Evolutionary conservation across 2,888 invertebrate species (phyloP).

Genomic region (Drosophila paucipuncta): DNA sequence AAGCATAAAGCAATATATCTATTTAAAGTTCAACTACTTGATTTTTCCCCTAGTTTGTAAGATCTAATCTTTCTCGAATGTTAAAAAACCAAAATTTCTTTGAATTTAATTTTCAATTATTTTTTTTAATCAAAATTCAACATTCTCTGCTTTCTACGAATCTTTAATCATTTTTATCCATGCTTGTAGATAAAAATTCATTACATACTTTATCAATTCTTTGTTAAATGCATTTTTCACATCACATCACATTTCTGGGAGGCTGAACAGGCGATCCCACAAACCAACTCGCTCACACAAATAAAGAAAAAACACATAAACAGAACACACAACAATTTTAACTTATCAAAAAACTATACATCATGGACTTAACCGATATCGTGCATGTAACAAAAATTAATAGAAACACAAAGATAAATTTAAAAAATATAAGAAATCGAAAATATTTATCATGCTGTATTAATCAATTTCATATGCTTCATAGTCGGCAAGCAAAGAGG

Average conservation of each 20-base stretch:
- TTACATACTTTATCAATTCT: conserved; percentile 27
- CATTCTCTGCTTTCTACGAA: conserved; percentile 32
- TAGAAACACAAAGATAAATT: conserved; percentile 35
- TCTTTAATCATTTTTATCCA: conserved; percentile 26
- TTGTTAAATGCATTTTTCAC: conserved; percentile 36
- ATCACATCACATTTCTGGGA: conserved; percentile 12
- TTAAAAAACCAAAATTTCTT: not conserved
- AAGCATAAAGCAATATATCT: not conserved
- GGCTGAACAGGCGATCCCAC: conserved; percentile 23
- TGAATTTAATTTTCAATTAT: not conserved
- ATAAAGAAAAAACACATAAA: not conserved
- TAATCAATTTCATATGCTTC: conserved; percentile 76
- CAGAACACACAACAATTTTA: conserved; percentile 3
- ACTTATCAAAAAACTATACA: conserved; percentile 67
- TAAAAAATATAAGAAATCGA: conserved; percentile 43
- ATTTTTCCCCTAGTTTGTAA: not conserved
- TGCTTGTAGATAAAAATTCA: conserved; percentile 37
- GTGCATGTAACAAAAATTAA: conserved; percentile 41
- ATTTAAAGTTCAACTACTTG: not conserved
- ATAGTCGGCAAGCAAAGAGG: conserved; percentile 24
- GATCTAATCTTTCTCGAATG: not conserved
- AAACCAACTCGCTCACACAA: not conserved
- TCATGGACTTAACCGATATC: conserved; percentile 68
- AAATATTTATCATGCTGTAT: conserved; percentile 76
- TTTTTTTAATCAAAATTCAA: conserved; percentile 6